phyloP scores from a whole-genome alignment of 37 sponge, comb jelly and placozoan species.

The Eunapius fragilis region DNA sequence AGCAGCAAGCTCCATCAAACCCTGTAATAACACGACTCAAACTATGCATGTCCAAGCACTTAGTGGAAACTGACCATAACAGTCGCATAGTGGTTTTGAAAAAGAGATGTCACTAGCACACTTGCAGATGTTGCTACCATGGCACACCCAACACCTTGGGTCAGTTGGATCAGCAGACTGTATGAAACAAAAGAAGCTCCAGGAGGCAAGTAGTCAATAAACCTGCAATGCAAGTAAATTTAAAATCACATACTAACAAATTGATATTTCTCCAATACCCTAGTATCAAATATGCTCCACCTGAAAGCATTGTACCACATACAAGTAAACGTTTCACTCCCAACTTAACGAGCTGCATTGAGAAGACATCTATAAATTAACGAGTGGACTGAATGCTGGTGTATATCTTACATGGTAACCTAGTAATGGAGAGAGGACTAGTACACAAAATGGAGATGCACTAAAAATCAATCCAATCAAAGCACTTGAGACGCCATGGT shows the following conservation, averaged over 20 bases:
- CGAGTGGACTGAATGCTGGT: not conserved
- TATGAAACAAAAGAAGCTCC: slow-evolving; percentile 1
- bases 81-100: slow-evolving; percentile 3
- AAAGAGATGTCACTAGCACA: slow-evolving; percentile 32
- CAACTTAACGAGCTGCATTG: slow-evolving; percentile 43
- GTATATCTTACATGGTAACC: slow-evolving; percentile 48
- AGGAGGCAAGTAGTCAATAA: slow-evolving; percentile 3
- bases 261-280: slow-evolving; percentile 29
- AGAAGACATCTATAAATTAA: not conserved
- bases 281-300: slow-evolving; percentile 40
- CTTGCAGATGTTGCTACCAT: slow-evolving; percentile 27
- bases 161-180: slow-evolving; percentile 18
- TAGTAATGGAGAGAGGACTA: slow-evolving; percentile 45
- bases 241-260: not conserved
- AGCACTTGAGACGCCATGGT: slow-evolving; percentile 18
- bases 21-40: slow-evolving; percentile 19
- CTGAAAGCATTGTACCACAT: slow-evolving; percentile 33
- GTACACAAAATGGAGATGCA: slow-evolving; percentile 59
- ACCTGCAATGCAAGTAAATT: not conserved
- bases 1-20: slow-evolving; percentile 44
- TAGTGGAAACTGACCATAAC: slow-evolving; percentile 16
- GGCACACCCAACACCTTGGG: slow-evolving; percentile 56
- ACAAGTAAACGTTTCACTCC: slow-evolving; percentile 49
- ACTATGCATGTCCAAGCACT: no score
- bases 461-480: slow-evolving; percentile 50